phyloP scores from a whole-genome alignment of 2,888 invertebrate genomes.

The Mamestra brassicae region DNA sequence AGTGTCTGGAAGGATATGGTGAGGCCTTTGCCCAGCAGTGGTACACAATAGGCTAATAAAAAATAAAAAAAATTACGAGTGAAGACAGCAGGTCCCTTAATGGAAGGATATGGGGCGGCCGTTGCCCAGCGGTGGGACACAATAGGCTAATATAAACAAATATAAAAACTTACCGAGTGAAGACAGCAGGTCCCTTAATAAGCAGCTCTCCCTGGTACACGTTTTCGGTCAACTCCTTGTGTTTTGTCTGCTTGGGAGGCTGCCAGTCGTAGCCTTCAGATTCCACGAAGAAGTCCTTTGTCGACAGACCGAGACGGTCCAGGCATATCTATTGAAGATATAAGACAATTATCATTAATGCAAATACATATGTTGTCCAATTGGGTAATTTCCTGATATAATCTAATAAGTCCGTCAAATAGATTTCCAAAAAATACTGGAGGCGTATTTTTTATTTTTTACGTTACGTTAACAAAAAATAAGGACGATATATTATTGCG shows the following conservation, averaged over 20 bases:
- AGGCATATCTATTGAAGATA: constrained; percentile 78
- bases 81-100: constrained; percentile 83
- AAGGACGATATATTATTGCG: no score
- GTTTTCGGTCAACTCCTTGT: constrained; percentile 72
- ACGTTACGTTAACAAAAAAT: no score
- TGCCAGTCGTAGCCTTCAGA: constrained; percentile 73
- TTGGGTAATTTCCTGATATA: no score
- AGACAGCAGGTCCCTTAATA: constrained; percentile 82
- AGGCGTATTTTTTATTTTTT: no score
- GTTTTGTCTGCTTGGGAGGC: constrained; percentile 74
- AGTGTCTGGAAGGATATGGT: no score
- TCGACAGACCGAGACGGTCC: constrained; percentile 75
- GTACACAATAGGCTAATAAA: no score
- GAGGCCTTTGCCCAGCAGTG: no score
- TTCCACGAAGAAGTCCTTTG: constrained; percentile 67
- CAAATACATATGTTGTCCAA: not conserved
- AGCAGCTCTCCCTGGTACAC: constrained; percentile 80
- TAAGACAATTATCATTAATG: not conserved
- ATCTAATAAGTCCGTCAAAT: no score
- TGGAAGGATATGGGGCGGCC: no score
- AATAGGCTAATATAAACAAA: no score
- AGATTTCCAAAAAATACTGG: no score
- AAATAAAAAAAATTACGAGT: constrained; percentile 87
- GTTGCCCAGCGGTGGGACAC: no score
- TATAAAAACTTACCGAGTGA: constrained; percentile 89